Evolutionary conservation across 2,888 invertebrate species (phyloP), one percentile per base, ranked within the genome.

Genomic region (Orchesella flavescens): DNA sequence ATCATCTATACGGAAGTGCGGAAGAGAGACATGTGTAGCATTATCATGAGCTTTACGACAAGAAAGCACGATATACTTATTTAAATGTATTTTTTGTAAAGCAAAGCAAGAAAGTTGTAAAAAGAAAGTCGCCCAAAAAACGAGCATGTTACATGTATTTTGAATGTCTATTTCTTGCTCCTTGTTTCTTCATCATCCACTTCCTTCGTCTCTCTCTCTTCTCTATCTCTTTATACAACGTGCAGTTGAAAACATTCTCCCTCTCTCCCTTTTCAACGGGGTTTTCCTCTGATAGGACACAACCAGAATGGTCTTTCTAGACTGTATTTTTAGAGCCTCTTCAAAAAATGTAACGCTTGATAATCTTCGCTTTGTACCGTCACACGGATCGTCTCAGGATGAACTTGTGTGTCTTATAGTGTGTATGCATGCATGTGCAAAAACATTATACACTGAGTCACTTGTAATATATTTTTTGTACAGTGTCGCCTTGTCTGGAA

Each of bases 11-110:
- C 73, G 83, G 78, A 83, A 83, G 72, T 74, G 55, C 76, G 72
- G 76, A 77, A 72, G 83, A 75, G 34, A 34, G 83, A 76, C 83
- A 83, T 83, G 73, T 74, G 59, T 73, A 82, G 49, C 55, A 43
- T 82, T 66, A 49, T 46, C 34, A 34, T 76, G 34, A 34, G 34
- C 34, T 71, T 73, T 72, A 72, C 72, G 57, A 24, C 53, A 15
- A 57, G 34, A 57, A 24, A 24, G 24, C 61, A 71, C 19, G 12
- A 19, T 71, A 71, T 57, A 71, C 57, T 72, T 72, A 69, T 69
- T 21, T 63, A 63, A 63, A 63, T 44, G 43, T 44, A 68, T 46
- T 46, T 68, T 19, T 46, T 43, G 12, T 15, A 46, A 17, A 69
- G 21, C 21, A 71, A 71, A 71, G 10, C n/a, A 19, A 7, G 10